Conservation (phyloP, 2,113 vertebrate genomes). For the Boleophthalmus pectinirostris region DNA sequence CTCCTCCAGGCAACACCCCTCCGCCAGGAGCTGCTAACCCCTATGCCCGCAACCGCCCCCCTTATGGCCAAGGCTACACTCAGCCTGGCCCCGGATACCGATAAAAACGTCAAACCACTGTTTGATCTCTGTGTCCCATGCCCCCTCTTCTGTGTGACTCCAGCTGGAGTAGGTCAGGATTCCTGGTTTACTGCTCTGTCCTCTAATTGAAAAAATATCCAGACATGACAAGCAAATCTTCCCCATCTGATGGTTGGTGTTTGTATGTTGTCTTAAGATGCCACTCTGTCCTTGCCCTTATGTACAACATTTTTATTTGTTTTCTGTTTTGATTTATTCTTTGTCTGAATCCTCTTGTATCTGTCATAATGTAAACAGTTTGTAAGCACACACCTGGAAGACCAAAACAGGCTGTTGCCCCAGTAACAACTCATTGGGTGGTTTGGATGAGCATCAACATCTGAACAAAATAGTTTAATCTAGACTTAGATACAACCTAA, state of each 20-base stretch:
- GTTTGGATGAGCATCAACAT: conserved; percentile 21
- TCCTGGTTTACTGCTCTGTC: conserved; percentile 34
- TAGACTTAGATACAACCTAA: conserved; percentile 34
- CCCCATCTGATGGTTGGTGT: conserved; percentile 61
- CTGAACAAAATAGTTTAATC: conserved; percentile 20
- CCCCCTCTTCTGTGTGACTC: conserved; percentile 40
- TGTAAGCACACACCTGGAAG: conserved; percentile 65
- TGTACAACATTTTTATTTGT: conserved; percentile 14
- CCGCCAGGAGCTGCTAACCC: conserved; percentile 90
- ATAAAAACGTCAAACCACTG: conserved; percentile 72
- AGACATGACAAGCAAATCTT: conserved; percentile 48
- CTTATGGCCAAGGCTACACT: conserved; percentile 90
- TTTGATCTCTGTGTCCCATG: conserved; percentile 18
- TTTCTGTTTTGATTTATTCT: conserved; percentile 12
- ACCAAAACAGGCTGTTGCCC: conserved; percentile 61
- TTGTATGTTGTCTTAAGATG: conserved; percentile 51
- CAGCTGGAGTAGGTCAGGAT: conserved; percentile 50
- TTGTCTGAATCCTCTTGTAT: conserved; percentile 39
- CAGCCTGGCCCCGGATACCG: conserved; percentile 96
- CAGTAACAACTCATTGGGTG: conserved; percentile 50
- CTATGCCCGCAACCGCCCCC: conserved; percentile 89
- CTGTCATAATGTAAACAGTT: conserved; percentile 42
- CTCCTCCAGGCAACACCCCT: conserved; percentile 86
- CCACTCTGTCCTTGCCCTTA: conserved; percentile 34
- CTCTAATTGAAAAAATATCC: conserved; percentile 40